Base-by-base conservation (phyloP, 2,113 vertebrate species). In the Cromileptes altivelis region DNA sequence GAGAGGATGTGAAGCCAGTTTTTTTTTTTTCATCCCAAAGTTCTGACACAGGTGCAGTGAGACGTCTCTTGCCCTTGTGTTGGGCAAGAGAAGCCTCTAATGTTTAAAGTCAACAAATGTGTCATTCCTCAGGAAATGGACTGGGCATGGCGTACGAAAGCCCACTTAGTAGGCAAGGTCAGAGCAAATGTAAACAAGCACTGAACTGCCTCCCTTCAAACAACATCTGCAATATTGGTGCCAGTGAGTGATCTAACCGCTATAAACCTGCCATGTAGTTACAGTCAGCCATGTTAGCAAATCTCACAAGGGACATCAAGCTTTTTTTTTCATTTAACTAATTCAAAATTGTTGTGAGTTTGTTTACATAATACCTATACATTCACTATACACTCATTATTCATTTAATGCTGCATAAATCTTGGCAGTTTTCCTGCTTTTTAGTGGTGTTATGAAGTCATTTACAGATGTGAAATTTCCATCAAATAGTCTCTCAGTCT, bases 121-220 rank as follows among this genome's bases (percentile, higher is more conserved):
- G 79, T 78, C 72, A 60, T 75, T 73, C 61, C 18, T 64, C 62
- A 60, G 72, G 53, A 55, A 67, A 47, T 30, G 17, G 50, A 30
- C 12, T 47, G 50, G 75, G 65, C 68, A 70, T 55, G 71, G 42
- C 55, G 13, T 27, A 49, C 73, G 10, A 78, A 75, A 42, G 21
- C 11, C 25, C n/a, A 10, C 33, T 67, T 71, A 67, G 19, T 47
- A 60, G 69, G 40, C 15, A 40, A 76, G 53, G 78, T 80, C 47
- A 65, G 33, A 72, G 70, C 37, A 76, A 87, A 85, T 72, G 64
- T 80, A 85, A 90, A 91, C 64, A 80, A 53, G 60, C 6, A 15
- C 42, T 10, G 23, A 30, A 6, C 25, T 23, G 33, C 56, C 73
- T 52, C 17, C 42, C 74, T 75, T 68, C 63, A 80, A n/a, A 42